Conservation (phyloP, 2,797 vertebrate species). For the Cyclura pinguis region DNA sequence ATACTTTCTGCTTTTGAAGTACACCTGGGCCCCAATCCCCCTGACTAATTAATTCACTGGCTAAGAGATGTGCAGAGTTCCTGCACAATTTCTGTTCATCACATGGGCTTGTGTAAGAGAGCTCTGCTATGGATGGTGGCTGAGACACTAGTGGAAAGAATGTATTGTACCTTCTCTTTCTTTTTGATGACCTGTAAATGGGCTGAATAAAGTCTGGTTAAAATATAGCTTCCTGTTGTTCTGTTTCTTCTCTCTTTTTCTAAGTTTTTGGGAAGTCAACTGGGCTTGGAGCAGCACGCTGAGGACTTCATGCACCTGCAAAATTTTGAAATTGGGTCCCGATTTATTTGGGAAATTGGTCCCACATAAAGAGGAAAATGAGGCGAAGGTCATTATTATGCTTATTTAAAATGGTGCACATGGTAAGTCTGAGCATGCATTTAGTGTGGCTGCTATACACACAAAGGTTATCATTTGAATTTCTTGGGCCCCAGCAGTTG, state of each 20-base stretch:
- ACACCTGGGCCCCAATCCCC: not conserved
- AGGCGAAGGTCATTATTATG: too few relatives aligned
- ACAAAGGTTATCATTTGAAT: too few relatives aligned
- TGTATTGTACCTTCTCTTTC: not conserved
- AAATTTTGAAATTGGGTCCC: not conserved
- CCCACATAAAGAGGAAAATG: too few relatives aligned
- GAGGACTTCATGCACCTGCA: too few relatives aligned
- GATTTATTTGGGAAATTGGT: too few relatives aligned
- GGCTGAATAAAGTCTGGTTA: slow-evolving; percentile 21
- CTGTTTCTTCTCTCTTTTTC: too few relatives aligned
- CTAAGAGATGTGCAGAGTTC: not conserved
- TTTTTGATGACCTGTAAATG: not conserved
- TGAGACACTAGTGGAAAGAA: not conserved
- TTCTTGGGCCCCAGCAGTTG: too few relatives aligned
- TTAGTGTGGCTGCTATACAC: too few relatives aligned
- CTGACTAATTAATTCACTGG: too few relatives aligned
- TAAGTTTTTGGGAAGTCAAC: too few relatives aligned
- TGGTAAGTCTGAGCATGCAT: too few relatives aligned
- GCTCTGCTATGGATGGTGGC: not conserved
- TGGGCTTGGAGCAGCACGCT: not conserved
- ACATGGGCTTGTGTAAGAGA: not conserved
- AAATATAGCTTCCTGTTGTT: not conserved
- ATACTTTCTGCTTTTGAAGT: not conserved
- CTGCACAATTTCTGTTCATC: not conserved
- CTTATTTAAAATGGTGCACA: too few relatives aligned